Evolutionary conservation across 2,888 invertebrate genomes (phyloP), one percentile per base, ranked within the genome.

Genomic region (Hyposoter didymator): DNA sequence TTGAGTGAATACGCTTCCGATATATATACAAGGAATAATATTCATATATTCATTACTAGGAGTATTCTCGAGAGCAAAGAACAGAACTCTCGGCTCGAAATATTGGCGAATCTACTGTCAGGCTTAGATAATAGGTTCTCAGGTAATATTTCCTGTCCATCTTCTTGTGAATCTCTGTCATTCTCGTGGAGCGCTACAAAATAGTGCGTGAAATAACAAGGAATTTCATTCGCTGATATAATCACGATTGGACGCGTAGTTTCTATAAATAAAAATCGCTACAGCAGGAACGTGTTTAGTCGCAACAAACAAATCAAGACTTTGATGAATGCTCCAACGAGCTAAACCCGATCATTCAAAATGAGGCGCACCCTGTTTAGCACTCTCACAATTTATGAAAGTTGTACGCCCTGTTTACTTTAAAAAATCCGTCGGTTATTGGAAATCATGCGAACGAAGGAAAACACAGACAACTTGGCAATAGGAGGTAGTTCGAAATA

Each of bases 1-100:
- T 62, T 67, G 70, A 84, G 86, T 84, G 73, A 81, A 84, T 86
- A 86, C 78, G 74, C 81, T 55, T 59, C 49, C 69, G 78, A 83
- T 82, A 69, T 82, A 69, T 69, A 78, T 64, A 43, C 19, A 19
- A 14, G 17, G 17, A 52, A 10, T 22, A 49, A 7, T 43, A 55
- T 64, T 19, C 45, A 49, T 67, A 47, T 76, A 66, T 39, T 39
- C 39, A 39, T 39, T 64, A 39, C 6, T 43, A 14, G 0, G 32
- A 32, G 39, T 45, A 64, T 66, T 22, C 28, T 14, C 6, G 22
- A 64, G 76, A 32, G 66, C 10, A 47, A 47, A 17, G 39, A 66
- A n/a, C n/a, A n/a, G 32, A 45, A 47, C 52, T 49, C 19, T 69
- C 43, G 52, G 35, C 17, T 35, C 19, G 19, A 59, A 39, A 47